Percentiles rank a stretch among this genome's conserved stretches.
phyloP scores from a whole-genome alignment of 1,140 invertebrate species.

The Euschistus heros region DNA sequence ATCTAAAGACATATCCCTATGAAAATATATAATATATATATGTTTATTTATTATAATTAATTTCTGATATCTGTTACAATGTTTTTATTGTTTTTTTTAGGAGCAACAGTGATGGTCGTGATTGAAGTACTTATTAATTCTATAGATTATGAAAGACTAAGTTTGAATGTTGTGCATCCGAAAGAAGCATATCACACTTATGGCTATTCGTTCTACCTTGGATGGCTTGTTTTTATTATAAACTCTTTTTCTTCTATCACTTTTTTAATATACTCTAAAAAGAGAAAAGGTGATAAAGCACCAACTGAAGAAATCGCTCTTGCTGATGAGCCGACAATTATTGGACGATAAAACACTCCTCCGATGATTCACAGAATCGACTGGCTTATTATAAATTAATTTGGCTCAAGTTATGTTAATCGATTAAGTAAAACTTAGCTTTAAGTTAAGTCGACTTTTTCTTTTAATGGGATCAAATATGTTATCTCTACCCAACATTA shows the following conservation, averaged over 20 bases:
- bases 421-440: too few species aligned
- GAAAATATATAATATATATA: too few species aligned
- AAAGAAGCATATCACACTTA: conserved; percentile 49
- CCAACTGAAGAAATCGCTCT: conserved; percentile 64
- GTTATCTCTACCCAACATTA: too few species aligned
- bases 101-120: conserved; percentile 60
- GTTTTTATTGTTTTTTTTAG: conserved; percentile 38
- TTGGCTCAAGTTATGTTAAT: too few species aligned
- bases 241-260: conserved; percentile 55
- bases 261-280: conserved; percentile 70
- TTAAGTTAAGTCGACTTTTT: too few species aligned
- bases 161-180: conserved; percentile 56
- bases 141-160: conserved; percentile 55
- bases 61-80: too few species aligned
- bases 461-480: too few species aligned
- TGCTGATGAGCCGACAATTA: conserved; percentile 73
- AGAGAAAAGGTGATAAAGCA: conserved; percentile 70
- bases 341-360: conserved; percentile 49
- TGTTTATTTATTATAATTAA: too few species aligned
- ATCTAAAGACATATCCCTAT: too few species aligned
- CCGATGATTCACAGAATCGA: too few species aligned
- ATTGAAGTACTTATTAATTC: conserved; percentile 66
- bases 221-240: conserved; percentile 66
- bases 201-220: conserved; percentile 64
- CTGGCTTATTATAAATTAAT: too few species aligned